phyloP scores from a whole-genome alignment of 2,888 invertebrate species.

The Digitonthophagus gazella region DNA sequence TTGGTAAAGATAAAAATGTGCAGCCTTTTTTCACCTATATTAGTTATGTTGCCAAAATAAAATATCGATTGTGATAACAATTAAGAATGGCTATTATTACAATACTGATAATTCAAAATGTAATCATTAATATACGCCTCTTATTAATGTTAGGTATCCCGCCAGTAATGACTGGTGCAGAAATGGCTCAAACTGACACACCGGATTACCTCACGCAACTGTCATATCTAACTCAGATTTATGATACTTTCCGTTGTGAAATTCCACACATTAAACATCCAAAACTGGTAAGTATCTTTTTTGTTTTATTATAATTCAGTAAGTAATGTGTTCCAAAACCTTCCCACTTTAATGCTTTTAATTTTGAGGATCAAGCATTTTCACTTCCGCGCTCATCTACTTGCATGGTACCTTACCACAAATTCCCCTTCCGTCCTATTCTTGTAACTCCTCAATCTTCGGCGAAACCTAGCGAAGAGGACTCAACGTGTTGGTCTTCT shows the following conservation, averaged over 20 bases:
- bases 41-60: neutral
- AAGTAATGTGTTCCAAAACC: neutral
- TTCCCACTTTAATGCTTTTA: neutral
- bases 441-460: constrained; percentile 25
- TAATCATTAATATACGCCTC: neutral
- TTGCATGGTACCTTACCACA: constrained; percentile 11
- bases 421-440: constrained; percentile 19
- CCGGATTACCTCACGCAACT: constrained; percentile 75
- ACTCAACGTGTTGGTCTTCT: neutral
- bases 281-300: constrained; percentile 59
- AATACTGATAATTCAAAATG: neutral
- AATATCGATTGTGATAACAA: too few species aligned
- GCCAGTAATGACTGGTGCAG: constrained; percentile 73
- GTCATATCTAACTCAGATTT: constrained; percentile 84
- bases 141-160: constrained; percentile 53
- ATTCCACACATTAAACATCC: constrained; percentile 79
- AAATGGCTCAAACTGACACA: constrained; percentile 68
- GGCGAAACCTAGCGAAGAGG: constrained; percentile 22
- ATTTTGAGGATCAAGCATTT: constrained; percentile 15
- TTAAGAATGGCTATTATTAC: too few species aligned
- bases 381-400: constrained; percentile 17
- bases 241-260: constrained; percentile 87
- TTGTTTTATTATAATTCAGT: neutral
- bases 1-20: neutral
- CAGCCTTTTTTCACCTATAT: constrained; percentile 5